Base-by-base conservation (phyloP, 2,888 invertebrate species). In the Linnaemya tessellans region DNA sequence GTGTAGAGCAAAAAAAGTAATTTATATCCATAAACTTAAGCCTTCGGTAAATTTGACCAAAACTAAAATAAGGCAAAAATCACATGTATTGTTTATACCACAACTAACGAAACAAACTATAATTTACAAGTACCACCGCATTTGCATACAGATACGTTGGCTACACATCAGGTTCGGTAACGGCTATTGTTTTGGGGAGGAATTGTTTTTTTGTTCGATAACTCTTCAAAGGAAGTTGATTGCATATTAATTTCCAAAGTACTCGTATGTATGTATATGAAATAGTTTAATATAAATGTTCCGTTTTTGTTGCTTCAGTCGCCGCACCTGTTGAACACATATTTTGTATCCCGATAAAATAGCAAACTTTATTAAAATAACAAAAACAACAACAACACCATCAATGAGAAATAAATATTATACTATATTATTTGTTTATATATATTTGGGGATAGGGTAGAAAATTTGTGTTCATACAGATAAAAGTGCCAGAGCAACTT, bases 401-500 rank as follows among this genome's bases (percentile, higher is more conserved):
- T 78, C 71, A 74, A 67, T 82, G 41, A 62, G 54, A 71, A 56
- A 74, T 56, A 74, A 82, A 75, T 70, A 71, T 56, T 64, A 68
- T 80, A 20, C 38, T 20, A 35, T 15, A 46, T 75, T 51, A 18
- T 60, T 18, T 70, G n/a, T n/a, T n/a, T n/a, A n/a, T 77, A 81
- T 77, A 43, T 74, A 86, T 84, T 70, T 87, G 87, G 80, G 86
- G 87, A 87, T 87, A 51, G 60, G 81, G 58, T 71, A 80, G 87
- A 88, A 88, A 89, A 90, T 90, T 89, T 90, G 90, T 91, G 90
- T 89, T 89, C 87, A 88, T 86, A 88, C 88, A 90, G 91, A 91
- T 91, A 91, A 91, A 91, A 91, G 90, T 90, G 91, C 88, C 90
- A 90, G 89, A 89, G 89, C 89, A 91, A 91, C 91, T 91, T 91